These are phyloP conservation scores for Heteromormyrus szaboi DNA, from an alignment of 2,797 vertebrate species.

Conservation along the genomic window DNA sequence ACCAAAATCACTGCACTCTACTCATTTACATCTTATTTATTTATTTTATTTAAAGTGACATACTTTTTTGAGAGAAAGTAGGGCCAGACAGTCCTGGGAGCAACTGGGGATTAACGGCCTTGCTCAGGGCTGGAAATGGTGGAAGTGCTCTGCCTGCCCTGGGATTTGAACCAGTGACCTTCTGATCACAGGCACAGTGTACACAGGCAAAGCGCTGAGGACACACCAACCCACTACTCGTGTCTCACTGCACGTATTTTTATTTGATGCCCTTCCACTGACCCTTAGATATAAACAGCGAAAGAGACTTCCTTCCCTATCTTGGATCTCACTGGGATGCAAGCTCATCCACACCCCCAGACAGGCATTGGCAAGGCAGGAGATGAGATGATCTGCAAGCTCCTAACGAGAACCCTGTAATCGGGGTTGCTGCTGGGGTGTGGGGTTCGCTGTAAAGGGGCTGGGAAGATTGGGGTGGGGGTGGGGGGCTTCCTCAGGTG, in stretches of 20 bases:
- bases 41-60: background rate
- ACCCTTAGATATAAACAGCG: background rate
- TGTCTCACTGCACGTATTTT: background rate
- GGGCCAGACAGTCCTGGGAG: background rate
- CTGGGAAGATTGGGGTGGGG: constrained; percentile 41
- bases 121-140: background rate
- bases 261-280: background rate
- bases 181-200: background rate
- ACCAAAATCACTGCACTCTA: background rate
- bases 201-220: background rate
- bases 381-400: constrained; percentile 48
- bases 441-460: constrained; percentile 50
- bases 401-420: constrained; percentile 57
- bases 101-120: background rate
- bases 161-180: background rate
- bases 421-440: constrained; percentile 70
- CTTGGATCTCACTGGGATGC: background rate
- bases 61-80: background rate
- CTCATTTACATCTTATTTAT: background rate
- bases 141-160: background rate
- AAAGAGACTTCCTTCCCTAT: background rate
- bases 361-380: background rate
- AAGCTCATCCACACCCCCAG: background rate
- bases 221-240: background rate
- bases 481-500: constrained; percentile 61